Conservation (phyloP, 2,113 vertebrate genomes). For the Tragelaphus strepsiceros region DNA sequence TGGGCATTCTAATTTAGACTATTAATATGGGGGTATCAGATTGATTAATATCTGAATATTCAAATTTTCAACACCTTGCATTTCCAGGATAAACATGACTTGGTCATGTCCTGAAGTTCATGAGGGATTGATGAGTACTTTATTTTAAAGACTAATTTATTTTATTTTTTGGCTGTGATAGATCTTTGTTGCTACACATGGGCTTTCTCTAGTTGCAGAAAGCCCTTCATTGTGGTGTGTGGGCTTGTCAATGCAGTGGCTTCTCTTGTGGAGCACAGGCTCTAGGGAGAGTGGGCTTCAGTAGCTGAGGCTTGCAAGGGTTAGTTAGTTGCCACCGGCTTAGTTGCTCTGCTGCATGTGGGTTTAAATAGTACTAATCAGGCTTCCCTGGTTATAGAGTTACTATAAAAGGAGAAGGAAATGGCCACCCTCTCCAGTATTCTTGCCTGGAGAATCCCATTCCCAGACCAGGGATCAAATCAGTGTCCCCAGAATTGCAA, state of each 20-base stretch:
- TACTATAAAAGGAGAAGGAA: too few species aligned
- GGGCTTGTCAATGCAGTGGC: not conserved
- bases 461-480: not conserved
- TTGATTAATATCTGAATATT: not conserved
- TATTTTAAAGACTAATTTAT: not conserved
- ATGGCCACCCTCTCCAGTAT: too few species aligned
- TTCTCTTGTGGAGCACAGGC: not conserved
- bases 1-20: not conserved
- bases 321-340: not conserved
- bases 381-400: not conserved
- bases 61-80: not conserved
- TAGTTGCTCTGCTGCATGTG: not conserved
- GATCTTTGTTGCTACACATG: not conserved
- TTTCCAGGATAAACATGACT: not conserved
- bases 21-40: not conserved
- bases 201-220: not conserved
- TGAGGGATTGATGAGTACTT: not conserved
- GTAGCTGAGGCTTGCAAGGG: not conserved
- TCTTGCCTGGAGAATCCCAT: not conserved
- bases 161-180: not conserved
- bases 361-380: not conserved
- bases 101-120: not conserved
- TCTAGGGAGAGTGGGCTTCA: not conserved
- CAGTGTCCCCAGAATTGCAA: not conserved
- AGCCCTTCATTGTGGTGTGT: not conserved